Evolutionary conservation across 2,888 invertebrate genomes (phyloP), one percentile per base, ranked within the genome.

Genomic region (Chrysodeixis includens): DNA sequence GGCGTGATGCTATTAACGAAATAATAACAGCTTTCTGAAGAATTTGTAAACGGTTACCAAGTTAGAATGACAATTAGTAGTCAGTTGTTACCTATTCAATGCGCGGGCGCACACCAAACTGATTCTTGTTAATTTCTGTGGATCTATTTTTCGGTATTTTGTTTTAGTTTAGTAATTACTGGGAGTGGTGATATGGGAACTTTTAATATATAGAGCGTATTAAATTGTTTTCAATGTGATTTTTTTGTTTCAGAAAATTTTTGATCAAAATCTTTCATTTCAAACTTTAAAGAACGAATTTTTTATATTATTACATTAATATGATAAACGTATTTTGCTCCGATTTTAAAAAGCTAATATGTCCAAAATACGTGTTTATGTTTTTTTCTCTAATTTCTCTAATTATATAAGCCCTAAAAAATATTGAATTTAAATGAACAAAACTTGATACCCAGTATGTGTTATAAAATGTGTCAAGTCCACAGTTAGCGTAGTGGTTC

Each of bases 11-110:
- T 52, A 75, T 74, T 74, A 74, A 62, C 56, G 51, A 65, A 74
- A 73, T 69, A 74, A 74, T 70, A 73, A 60, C 60, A 55, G 14
- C 54, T 75, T 74, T 74, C 75, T 62, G 62, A 58, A 71, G 75
- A 74, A 74, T 57, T 55, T 5, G 73, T 75, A 75, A 75, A 55
- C 60, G 56, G 12, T 20, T 18, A 44, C 10, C 5, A 18, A 30
- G 8, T 9, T 0, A 0, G 75, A 74, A 74, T 75, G 8, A 62
- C 51, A 75, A 75, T 71, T 22, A 1, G 8, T 30, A 20, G 57
- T 64, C 55, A 10, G 8, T 30, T 49, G 57, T 64, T 57, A 10
- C 35, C 0, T 49, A 76, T 78, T 77, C 78, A 6, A 10, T 1
- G 1, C 58, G 49, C 67, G 62, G 9, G 1, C 0, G 10, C 14